Evolutionary conservation across 2,797 vertebrate species (phyloP).

Genomic region (Sebastes nivosus): DNA sequence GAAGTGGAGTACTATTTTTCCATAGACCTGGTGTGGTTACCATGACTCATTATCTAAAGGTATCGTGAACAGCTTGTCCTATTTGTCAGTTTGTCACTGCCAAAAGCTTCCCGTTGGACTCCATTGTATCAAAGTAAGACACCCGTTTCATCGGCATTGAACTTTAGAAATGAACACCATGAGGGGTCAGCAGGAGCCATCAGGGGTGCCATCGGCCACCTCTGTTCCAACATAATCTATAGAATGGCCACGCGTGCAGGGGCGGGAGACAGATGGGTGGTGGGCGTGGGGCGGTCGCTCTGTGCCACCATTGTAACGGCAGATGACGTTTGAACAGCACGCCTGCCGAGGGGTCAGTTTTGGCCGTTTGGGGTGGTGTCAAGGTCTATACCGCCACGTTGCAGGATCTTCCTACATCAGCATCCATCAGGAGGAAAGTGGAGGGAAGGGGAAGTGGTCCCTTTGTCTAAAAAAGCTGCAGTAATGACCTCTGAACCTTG

Average conservation of each 20-base stretch:
- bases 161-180: conserved; percentile 46
- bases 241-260: conserved; percentile 66
- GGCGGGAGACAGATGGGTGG: conserved; percentile 79
- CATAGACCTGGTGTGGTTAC: not conserved
- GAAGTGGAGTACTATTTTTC: not conserved
- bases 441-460: conserved; percentile 77
- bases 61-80: conserved; percentile 23
- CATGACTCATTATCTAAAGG: not conserved
- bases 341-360: conserved; percentile 52
- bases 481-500: conserved; percentile 84
- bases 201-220: conserved; percentile 30
- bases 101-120: conserved; percentile 20
- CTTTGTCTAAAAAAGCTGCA: conserved; percentile 85
- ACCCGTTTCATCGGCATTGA: conserved; percentile 52
- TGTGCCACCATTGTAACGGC: conserved; percentile 54
- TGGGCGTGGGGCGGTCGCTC: conserved; percentile 60
- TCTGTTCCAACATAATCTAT: conserved; percentile 50
- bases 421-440: conserved; percentile 77
- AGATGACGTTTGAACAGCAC: conserved; percentile 63
- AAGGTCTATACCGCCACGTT: conserved; percentile 68
- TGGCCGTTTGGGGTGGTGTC: conserved; percentile 60
- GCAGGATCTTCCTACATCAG: conserved; percentile 57
- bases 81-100: conserved; percentile 40
- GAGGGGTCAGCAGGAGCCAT: conserved; percentile 50
- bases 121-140: conserved; percentile 34